Base-by-base conservation (phyloP, 2,113 vertebrate genomes). In the Gadus macrocephalus region DNA sequence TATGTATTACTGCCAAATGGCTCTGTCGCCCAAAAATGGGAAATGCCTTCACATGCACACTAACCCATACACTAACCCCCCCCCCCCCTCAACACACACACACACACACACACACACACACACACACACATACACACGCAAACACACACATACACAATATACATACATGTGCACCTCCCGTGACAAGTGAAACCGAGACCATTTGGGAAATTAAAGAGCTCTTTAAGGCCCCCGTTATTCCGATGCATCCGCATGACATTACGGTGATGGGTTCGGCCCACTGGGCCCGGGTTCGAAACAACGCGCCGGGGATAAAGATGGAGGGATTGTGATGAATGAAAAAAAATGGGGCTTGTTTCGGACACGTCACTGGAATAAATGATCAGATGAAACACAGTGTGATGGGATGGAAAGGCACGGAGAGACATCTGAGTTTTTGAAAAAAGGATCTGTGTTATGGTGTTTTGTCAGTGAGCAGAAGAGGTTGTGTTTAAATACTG, bases 191-290 rank as follows among this genome's bases (percentile, higher is more conserved):
- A 76, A 80, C 27, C 65, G 56, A 69, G 35, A 72, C 74, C 64
- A 69, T 76, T 49, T 76, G 60, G n/a, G 59, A 74, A 70, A 64
- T 65, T 67, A 42, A 69, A 74, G 28, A 81, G 66, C 76, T 75
- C 72, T 84, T 80, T 69, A 62, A 31, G 49, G 68, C 12, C 6
- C 7, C 42, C n/a, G 8, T 78, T 74, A 31, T 63, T 78, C 62
- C 64, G 61, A 65, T 67, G 53, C 74, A 79, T 81, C 77, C 74
- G 81, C 80, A 77, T 72, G n/a, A 38, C 62, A 79, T 69, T 71
- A 76, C 66, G 64, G 53, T 55, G 22, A 17, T 58, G 55, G 16
- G 55, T 17, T 3, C 15, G 16, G 17, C 2, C 55, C 55, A n/a
- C 55, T 19, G 19, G 7, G 42, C 7, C 42, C 42, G 7, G 42